Percentiles rank a stretch among this genome's conserved stretches.
Evolutionary conservation across 2,888 invertebrate species (phyloP).

Genomic region (Polyploca ridens): DNA sequence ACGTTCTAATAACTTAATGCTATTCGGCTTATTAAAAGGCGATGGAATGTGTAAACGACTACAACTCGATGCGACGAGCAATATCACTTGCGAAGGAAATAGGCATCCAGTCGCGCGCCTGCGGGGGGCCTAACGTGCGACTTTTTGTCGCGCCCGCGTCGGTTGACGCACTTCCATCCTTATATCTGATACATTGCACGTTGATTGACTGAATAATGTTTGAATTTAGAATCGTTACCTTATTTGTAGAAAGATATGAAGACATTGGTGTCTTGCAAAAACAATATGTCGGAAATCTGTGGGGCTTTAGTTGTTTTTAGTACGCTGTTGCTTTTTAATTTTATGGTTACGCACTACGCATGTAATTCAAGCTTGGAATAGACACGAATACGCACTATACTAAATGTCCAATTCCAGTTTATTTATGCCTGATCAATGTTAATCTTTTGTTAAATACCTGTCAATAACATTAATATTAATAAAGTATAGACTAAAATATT

Average conservation of each 20-base stretch:
- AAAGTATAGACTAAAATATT: no score
- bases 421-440: no score
- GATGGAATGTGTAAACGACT: constrained; percentile 44
- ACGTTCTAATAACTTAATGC: constrained; percentile 35
- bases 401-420: no score
- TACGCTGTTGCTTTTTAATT: neutral
- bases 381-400: no score
- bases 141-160: constrained; percentile 55
- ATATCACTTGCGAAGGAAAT: constrained; percentile 21
- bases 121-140: constrained; percentile 59
- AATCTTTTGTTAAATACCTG: no score
- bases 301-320: neutral
- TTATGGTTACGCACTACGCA: no score
- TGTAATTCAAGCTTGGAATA: no score
- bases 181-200: constrained; percentile 4
- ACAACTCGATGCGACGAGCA: constrained; percentile 20
- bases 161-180: constrained; percentile 13
- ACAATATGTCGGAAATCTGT: constrained; percentile 9
- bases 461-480: no score
- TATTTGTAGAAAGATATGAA: constrained; percentile 2
- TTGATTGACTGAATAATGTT: constrained; percentile 12
- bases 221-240: constrained; percentile 7
- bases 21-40: constrained; percentile 41
- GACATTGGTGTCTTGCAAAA: constrained; percentile 11
- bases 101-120: constrained; percentile 49